phyloP scores from a whole-genome alignment of 1,140 invertebrate genomes.

The Pseudomyrmex flavicornis region DNA sequence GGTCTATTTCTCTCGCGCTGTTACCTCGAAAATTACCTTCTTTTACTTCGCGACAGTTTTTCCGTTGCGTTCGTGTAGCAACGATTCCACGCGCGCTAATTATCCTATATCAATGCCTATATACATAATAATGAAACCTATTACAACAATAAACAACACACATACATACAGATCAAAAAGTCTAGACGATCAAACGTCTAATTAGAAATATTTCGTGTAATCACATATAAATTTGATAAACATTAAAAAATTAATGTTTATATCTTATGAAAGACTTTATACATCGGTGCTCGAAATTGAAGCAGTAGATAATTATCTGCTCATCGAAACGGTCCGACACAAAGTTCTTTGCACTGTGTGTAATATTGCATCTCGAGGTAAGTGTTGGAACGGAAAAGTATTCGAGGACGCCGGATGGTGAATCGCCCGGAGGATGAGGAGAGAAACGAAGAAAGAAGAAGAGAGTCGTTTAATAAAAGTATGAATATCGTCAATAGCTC shows the following conservation, averaged over 20 bases:
- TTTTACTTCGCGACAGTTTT: background rate
- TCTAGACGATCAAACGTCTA: no score
- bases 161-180: background rate
- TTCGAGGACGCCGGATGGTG: conserved; percentile 13
- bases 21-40: conserved; percentile 29
- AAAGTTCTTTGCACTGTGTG: conserved; percentile 20
- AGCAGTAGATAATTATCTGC: conserved; percentile 9
- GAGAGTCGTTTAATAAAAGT: conserved; percentile 85
- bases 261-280: background rate
- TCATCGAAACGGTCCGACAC: conserved; percentile 4
- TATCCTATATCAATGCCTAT: background rate
- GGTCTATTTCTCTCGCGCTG: background rate
- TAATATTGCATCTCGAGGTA: conserved; percentile 43
- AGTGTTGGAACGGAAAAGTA: conserved; percentile 48
- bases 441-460: conserved; percentile 67
- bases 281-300: background rate
- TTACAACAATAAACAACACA: background rate
- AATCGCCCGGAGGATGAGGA: background rate
- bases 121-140: background rate
- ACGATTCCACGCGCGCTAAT: conserved; percentile 3
- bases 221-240: no score
- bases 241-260: no score
- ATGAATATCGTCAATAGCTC: conserved; percentile 85
- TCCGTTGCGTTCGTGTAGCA: no score
- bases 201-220: no score